These are phyloP conservation scores for Drosophila gunungcola DNA, from an alignment of 1,140 invertebrate species.

Conservation along the genomic window DNA sequence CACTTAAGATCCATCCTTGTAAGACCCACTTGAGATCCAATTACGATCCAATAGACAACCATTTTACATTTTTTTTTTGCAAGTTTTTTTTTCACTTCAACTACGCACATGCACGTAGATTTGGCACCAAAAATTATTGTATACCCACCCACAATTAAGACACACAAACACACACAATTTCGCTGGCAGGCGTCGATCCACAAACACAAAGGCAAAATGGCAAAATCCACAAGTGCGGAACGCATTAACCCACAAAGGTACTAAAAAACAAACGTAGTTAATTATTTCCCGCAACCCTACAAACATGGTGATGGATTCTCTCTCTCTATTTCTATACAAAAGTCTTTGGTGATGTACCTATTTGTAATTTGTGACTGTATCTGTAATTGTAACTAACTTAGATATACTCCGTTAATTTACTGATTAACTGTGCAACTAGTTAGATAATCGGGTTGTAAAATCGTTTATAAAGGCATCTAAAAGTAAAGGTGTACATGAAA, in stretches of 20 bases:
- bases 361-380: background rate
- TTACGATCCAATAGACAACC: too few relatives aligned
- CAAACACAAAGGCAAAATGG: conserved; percentile 7
- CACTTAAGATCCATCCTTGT: too few relatives aligned
- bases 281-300: conserved; percentile 10
- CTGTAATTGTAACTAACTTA: background rate
- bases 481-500: too few relatives aligned
- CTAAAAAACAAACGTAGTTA: conserved; percentile 20
- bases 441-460: background rate
- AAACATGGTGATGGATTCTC: conserved; percentile 21
- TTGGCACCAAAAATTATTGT: background rate
- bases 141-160: background rate
- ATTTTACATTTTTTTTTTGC: background rate
- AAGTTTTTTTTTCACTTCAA: background rate
- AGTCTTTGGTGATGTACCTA: background rate
- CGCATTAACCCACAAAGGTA: conserved; percentile 54
- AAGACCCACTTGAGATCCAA: too few relatives aligned
- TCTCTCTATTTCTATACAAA: background rate
- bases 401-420: background rate
- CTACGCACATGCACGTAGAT: background rate
- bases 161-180: conserved; percentile 12
- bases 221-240: conserved; percentile 37
- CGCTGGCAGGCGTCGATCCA: conserved; percentile 2
- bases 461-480: too few relatives aligned
- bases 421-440: background rate